Evolutionary conservation across 1,140 invertebrate genomes (phyloP), one percentile per base, ranked within the genome.

Genomic region (Varroa destructor): DNA sequence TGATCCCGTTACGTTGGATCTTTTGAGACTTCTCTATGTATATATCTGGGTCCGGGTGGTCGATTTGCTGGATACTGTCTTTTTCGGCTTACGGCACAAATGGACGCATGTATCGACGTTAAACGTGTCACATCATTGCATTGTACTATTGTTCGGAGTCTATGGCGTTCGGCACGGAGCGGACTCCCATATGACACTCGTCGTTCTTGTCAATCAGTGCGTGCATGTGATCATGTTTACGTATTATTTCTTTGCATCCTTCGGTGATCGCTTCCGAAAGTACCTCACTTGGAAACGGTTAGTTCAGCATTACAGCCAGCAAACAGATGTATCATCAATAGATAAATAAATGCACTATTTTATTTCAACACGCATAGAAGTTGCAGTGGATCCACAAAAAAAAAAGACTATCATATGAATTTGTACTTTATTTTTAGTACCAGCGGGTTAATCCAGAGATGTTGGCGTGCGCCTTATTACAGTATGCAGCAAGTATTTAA

Each of bases 201-300:
- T 46, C 1, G 36, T 67, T 67, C 36, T 67, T 12, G 46, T 67
- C 14, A 67, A 67, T 8, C 61, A 67, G 40, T 14, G 40, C 37
- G 46, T 67, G 5, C 61, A 67, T 8, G 61, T 67, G 12, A 67
- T 67, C 37, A 67, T 67, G 61, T 67, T 43, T 37, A 43, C 61
- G 40, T 67, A 67, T 40, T 67, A 67, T 67, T 67, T 67, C 61
- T 67, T 67, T 12, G 61, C 61, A 3, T 67, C 61, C 1, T 67
- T 67, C 61, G 61, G 61, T 3, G 46, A 46, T 37, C 61, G 61
- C 46, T 67, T 67, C 37, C 61, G 46, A 10, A 67, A 67, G 36
- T 67, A 67, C 46, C 61, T 67, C 61, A 36, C n/a, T 4, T 67
- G 61, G 61, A 67, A 67, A 67, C 40, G 61, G 61, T 67, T 3